Evolutionary conservation across 1,140 invertebrate genomes (phyloP).

Genomic region (Ephestia elutella): DNA sequence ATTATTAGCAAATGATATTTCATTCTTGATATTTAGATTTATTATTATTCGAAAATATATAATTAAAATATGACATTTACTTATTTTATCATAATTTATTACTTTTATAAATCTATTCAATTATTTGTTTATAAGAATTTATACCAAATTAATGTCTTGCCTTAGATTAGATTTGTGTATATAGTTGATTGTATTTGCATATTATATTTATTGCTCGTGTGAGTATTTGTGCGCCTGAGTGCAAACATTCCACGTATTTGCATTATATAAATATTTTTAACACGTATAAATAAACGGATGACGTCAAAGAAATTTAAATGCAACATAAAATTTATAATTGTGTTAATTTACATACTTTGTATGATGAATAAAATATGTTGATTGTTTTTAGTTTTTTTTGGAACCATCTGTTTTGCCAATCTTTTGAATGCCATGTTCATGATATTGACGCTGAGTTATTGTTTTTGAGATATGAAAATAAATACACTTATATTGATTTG

Average conservation of each 20-base stretch:
- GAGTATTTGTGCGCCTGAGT: background rate
- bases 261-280: background rate
- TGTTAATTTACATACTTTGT: conserved; percentile 17
- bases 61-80: no score
- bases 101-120: no score
- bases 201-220: background rate
- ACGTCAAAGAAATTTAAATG: conserved; percentile 12
- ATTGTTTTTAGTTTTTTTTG: conserved; percentile 15
- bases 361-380: conserved; percentile 26
- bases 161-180: conserved; percentile 1
- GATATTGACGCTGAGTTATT: no score
- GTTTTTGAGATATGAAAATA: no score
- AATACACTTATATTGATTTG: no score
- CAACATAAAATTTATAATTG: background rate
- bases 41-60: no score
- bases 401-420: background rate
- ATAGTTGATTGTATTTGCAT: background rate
- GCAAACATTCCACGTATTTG: conserved; percentile 2
- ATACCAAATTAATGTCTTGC: background rate
- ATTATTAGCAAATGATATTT: no score
- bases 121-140: no score
- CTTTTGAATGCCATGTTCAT: no score
- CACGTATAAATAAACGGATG: background rate
- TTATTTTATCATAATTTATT: no score
- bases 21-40: no score